phyloP scores from a whole-genome alignment of 2,113 vertebrate species.

The Dicrurus megarhynchus region DNA sequence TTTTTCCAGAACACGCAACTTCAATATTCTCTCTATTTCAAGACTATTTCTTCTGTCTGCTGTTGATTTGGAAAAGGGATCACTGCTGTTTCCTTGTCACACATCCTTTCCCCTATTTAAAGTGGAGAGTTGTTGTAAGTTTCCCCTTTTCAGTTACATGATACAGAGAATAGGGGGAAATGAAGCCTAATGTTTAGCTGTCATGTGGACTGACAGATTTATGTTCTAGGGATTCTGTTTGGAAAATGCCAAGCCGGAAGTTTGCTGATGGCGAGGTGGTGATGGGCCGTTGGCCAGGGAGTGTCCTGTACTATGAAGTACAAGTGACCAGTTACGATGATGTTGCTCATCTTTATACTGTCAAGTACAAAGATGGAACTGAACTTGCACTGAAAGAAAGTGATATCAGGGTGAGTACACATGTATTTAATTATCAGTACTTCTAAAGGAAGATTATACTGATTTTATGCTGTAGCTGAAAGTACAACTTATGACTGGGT shows the following conservation, averaged over 20 bases:
- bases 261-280: conserved; percentile 87
- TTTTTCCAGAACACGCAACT: background rate
- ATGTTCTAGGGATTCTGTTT: conserved; percentile 12
- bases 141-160: background rate
- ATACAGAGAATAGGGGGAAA: background rate
- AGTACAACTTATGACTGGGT: fast-evolving
- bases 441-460: background rate
- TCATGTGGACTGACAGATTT: background rate
- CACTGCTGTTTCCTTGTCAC: background rate
- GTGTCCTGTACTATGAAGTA: conserved; percentile 91
- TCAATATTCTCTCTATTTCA: background rate
- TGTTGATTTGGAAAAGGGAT: background rate
- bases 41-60: background rate
- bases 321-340: conserved; percentile 80
- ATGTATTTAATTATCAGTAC: background rate
- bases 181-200: background rate
- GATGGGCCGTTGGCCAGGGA: conserved; percentile 96
- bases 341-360: conserved; percentile 83
- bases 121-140: background rate
- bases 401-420: conserved; percentile 85
- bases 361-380: conserved; percentile 96
- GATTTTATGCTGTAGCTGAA: background rate
- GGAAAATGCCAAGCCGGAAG: conserved; percentile 83
- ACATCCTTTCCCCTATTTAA: background rate
- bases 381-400: conserved; percentile 88